These are phyloP conservation scores for Catamblyrhynchus diadema DNA, from an alignment of 2,797 vertebrate species.

Conservation along the genomic window DNA sequence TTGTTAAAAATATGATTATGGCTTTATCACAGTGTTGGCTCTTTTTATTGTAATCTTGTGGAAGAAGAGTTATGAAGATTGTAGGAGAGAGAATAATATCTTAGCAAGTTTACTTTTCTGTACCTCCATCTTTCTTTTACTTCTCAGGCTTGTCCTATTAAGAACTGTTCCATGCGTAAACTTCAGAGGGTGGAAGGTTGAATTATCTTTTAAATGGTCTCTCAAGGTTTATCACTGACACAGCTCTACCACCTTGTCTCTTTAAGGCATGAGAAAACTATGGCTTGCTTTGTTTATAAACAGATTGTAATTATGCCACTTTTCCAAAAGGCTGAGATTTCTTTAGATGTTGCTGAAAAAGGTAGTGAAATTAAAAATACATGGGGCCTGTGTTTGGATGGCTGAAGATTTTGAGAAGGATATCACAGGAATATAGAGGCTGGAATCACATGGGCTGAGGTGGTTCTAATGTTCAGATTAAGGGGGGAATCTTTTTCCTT, in stretches of 20 bases:
- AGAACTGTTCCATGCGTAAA: not conserved
- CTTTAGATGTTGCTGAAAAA: not conserved
- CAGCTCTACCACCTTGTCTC: not conserved
- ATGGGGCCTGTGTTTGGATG: not conserved
- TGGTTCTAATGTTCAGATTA: not conserved
- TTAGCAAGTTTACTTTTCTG: not conserved
- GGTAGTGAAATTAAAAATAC: not conserved
- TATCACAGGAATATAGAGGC: not conserved
- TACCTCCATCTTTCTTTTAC: not conserved
- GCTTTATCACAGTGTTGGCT: not conserved
- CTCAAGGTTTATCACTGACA: not conserved
- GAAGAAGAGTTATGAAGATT: not conserved
- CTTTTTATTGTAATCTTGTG: not conserved
- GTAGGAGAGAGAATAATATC: not conserved
- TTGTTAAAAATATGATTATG: not conserved
- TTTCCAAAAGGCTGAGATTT: not conserved
- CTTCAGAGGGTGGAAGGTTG: accelerated
- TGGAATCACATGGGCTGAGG: not conserved
- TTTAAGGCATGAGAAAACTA: not conserved
- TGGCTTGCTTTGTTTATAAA: not conserved
- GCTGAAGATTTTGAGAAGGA: not conserved
- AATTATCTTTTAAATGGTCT: not conserved
- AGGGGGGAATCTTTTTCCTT: not conserved
- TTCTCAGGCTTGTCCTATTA: not conserved
- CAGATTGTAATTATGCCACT: not conserved